Base-by-base conservation (phyloP, 2,113 vertebrate species). In the Alaudala cheleensis region DNA sequence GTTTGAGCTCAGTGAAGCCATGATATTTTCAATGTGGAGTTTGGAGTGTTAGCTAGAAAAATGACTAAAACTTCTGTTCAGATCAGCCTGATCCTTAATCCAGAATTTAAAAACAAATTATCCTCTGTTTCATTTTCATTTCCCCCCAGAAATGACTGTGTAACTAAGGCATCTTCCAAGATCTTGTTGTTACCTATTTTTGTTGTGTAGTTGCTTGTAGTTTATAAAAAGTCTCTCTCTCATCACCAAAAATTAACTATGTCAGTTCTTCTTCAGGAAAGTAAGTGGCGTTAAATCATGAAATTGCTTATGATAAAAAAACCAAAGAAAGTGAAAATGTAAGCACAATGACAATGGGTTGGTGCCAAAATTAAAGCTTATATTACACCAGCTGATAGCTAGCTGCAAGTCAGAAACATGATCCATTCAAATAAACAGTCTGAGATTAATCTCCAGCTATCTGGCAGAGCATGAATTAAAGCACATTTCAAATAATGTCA, bases 381-480 rank as follows among this genome's bases (percentile, higher is more conserved):
- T 79, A 72, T 95, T 93, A 80, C 77, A 91, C 42, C 82, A 93
- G 86, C 84, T 87, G 95, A 96, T 93, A 92, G 65, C 82, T 96
- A 95, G 88, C 86, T 95, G 92, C 84, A 90, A 96, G 92, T 96
- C 94, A 96, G 93, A 95, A 97, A 95, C 54, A 80, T 1, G 62
- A 97, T 95, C 86, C 82, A 58, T 77, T 93, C 89, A 96, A 96
- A 94, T 96, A 96, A 96, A 97, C 91, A 94, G 33, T 91, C 71
- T 39, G 87, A 96, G 92, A 97, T 93, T 96, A 93, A 93, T 96
- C 82, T 92, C 73, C 60, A 65, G 54, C 81, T 90, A 54, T 90
- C 96, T 95, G 92, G 96, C 95, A 96, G 81, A 93, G 79, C 86
- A 93, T 95, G 84, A 96, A 96, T 95, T 97, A 77, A 86, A 95